phyloP scores from a whole-genome alignment of 2,888 invertebrate genomes.

The Drosophila colorata region DNA sequence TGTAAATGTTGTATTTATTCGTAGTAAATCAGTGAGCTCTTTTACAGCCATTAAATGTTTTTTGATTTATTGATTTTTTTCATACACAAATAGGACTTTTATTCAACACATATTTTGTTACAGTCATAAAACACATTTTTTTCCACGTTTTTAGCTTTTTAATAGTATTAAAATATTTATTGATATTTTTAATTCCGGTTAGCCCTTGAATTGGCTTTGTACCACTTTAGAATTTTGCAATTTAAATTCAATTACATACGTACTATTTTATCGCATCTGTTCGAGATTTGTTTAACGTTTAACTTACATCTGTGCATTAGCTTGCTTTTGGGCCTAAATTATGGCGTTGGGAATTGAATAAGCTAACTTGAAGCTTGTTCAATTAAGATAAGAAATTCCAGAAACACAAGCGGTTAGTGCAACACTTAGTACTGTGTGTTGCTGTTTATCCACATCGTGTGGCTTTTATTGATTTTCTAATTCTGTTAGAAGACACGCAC shows the following conservation, averaged over 20 bases:
- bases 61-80: not conserved
- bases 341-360: not conserved
- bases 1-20: too few relatives aligned
- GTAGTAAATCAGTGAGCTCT: not conserved
- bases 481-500: constrained; percentile 1
- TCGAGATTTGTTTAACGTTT: not conserved
- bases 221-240: not conserved
- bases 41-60: not conserved
- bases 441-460: not conserved
- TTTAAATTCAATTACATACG: constrained; percentile 16
- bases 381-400: constrained; percentile 10
- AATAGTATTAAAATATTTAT: constrained; percentile 7
- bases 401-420: not conserved
- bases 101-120: not conserved
- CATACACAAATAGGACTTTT: not conserved
- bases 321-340: not conserved
- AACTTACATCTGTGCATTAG: not conserved
- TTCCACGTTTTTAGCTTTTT: constrained; percentile 1
- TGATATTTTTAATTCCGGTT: constrained; percentile 1
- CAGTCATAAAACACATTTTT: not conserved
- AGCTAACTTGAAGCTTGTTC: constrained; percentile 3
- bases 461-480: constrained; percentile 37
- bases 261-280: not conserved
- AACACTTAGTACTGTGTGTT: not conserved
- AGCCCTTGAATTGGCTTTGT: too few relatives aligned